A percentile compares a stretch with the other conserved stretches of the same genome.
Evolutionary conservation across 1,140 invertebrate genomes (phyloP).

Genomic region (Chlorops oryzae): DNA sequence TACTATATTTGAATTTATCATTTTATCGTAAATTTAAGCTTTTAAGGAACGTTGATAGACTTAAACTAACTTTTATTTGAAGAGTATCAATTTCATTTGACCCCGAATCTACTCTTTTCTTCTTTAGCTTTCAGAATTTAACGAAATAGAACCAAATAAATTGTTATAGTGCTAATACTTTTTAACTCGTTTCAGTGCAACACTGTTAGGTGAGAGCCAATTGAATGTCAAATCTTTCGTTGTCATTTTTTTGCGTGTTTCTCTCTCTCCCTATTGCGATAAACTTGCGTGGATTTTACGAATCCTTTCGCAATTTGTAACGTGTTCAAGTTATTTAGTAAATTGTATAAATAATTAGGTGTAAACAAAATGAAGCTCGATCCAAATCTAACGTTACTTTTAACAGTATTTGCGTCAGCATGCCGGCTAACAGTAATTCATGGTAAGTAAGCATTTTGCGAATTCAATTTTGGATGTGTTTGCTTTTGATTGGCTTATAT

Average conservation of each 20-base stretch:
- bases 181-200: too few relatives aligned
- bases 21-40: too few relatives aligned
- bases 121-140: too few relatives aligned
- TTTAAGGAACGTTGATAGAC: too few relatives aligned
- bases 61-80: too few relatives aligned
- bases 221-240: not conserved
- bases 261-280: not conserved
- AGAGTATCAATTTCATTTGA: too few relatives aligned
- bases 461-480: conserved; percentile 30
- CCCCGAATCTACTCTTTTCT: too few relatives aligned
- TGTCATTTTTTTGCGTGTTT: conserved; percentile 14
- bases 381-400: conserved; percentile 14
- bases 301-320: not conserved
- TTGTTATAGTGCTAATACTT: too few relatives aligned
- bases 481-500: conserved; percentile 39
- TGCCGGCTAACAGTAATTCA: conserved; percentile 19
- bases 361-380: conserved; percentile 6
- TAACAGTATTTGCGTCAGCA: conserved; percentile 22
- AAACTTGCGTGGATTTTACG: conserved; percentile 3
- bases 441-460: conserved; percentile 20
- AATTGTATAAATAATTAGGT: not conserved
- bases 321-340: not conserved
- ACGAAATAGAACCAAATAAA: too few relatives aligned
- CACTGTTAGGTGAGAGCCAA: too few relatives aligned
- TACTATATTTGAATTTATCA: too few relatives aligned